phyloP scores from a whole-genome alignment of 2,888 invertebrate species.

The Idaea aversata region DNA sequence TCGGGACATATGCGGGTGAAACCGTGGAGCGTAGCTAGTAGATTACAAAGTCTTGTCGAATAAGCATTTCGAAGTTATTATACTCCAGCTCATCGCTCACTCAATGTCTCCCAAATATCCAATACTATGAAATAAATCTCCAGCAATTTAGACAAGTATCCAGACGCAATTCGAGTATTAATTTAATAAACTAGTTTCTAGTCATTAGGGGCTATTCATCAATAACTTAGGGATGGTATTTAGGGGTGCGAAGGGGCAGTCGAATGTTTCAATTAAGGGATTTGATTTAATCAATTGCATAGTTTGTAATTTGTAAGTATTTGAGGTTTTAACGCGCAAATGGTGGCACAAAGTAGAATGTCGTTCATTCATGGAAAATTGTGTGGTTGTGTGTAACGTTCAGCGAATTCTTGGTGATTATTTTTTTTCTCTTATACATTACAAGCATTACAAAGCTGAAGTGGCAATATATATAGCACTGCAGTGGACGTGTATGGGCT shows the following conservation, averaged over 20 bases:
- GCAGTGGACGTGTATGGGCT: no score
- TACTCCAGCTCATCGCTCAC: background rate
- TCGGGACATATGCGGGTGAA: no score
- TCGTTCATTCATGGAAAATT: no score
- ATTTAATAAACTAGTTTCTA: background rate
- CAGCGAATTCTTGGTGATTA: no score
- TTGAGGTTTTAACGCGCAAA: background rate
- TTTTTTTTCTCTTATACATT: no score
- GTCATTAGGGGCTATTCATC: conserved; percentile 1
- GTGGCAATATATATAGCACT: no score
- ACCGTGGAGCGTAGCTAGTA: no score
- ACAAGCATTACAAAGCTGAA: no score
- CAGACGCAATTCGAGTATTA: background rate
- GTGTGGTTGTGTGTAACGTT: no score
- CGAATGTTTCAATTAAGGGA: background rate
- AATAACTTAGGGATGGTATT: background rate
- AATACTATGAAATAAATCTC: background rate
- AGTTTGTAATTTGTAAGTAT: background rate
- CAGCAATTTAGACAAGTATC: background rate
- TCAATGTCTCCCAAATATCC: background rate
- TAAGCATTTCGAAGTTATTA: no score
- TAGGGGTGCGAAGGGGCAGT: background rate
- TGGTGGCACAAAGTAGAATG: no score
- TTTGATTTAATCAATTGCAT: background rate
- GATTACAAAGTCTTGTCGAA: no score